These are phyloP conservation scores for Sebastolobus altivelis DNA, from an alignment of 2,797 vertebrate genomes.

Conservation along the genomic window DNA sequence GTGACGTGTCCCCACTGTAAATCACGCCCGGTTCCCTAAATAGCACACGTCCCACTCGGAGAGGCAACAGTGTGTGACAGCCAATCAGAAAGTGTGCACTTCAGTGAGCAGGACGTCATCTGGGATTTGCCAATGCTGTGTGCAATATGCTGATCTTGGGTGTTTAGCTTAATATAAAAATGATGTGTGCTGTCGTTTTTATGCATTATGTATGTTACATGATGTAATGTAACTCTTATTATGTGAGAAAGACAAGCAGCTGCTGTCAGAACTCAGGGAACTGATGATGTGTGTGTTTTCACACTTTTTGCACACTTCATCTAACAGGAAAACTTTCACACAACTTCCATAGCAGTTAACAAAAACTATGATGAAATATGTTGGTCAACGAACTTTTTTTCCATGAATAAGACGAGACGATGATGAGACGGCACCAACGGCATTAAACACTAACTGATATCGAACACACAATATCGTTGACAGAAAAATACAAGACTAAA, in stretches of 20 bases:
- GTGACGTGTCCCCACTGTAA: constrained; percentile 28
- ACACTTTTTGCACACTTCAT: neutral
- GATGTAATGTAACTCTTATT: constrained; percentile 13
- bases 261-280: neutral
- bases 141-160: constrained; percentile 58
- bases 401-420: no score
- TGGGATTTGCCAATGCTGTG: constrained; percentile 46
- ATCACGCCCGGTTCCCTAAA: constrained; percentile 50
- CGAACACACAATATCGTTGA: no score
- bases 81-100: constrained; percentile 70
- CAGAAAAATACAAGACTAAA: no score
- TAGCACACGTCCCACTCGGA: constrained; percentile 47
- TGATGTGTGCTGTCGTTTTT: constrained; percentile 39
- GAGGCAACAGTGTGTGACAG: constrained; percentile 62
- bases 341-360: neutral
- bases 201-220: constrained; percentile 55
- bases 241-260: constrained; percentile 36
- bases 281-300: constrained; percentile 17
- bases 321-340: constrained; percentile 9
- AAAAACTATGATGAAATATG: no score
- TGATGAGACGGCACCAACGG: no score
- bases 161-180: constrained; percentile 49
- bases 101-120: constrained; percentile 54
- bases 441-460: no score
- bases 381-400: no score